These are phyloP conservation scores for Caenorhabditis latens DNA, from an alignment of 1,140 invertebrate genomes.

Conservation along the genomic window DNA sequence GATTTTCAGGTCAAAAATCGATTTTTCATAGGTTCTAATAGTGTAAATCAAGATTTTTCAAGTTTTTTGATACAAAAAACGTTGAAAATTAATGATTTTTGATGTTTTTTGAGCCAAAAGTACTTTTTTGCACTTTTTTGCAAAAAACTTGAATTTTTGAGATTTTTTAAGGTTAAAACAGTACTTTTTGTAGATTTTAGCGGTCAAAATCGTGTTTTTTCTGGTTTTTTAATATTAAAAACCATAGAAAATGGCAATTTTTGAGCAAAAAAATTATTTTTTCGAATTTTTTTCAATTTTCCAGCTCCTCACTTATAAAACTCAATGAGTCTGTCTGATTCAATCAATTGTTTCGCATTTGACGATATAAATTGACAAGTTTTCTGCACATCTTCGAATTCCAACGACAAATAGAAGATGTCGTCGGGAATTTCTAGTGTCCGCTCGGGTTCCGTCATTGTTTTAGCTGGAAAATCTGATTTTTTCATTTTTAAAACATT, in stretches of 20 bases:
- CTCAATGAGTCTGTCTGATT: not conserved
- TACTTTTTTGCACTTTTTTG: too few relatives aligned
- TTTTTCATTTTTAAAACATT: not conserved
- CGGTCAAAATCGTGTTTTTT: not conserved
- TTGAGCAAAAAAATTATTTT: too few relatives aligned
- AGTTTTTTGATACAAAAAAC: too few relatives aligned
- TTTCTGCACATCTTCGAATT: not conserved
- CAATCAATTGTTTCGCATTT: not conserved
- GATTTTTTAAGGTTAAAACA: too few relatives aligned
- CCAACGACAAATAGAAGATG: not conserved
- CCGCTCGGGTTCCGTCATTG: not conserved
- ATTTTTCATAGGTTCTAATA: too few relatives aligned
- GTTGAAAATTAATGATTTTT: too few relatives aligned
- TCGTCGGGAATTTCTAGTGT: not conserved
- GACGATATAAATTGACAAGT: not conserved
- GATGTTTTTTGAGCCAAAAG: too few relatives aligned
- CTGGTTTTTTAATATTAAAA: too few relatives aligned
- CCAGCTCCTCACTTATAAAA: not conserved
- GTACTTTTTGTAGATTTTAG: not conserved
- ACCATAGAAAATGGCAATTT: too few relatives aligned
- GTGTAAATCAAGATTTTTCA: too few relatives aligned
- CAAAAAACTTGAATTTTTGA: not conserved
- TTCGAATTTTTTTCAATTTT: too few relatives aligned
- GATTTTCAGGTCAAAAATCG: too few relatives aligned
- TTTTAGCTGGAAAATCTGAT: not conserved